Conservation (phyloP, 2,888 invertebrate species). For the Syrista parreyssii region DNA sequence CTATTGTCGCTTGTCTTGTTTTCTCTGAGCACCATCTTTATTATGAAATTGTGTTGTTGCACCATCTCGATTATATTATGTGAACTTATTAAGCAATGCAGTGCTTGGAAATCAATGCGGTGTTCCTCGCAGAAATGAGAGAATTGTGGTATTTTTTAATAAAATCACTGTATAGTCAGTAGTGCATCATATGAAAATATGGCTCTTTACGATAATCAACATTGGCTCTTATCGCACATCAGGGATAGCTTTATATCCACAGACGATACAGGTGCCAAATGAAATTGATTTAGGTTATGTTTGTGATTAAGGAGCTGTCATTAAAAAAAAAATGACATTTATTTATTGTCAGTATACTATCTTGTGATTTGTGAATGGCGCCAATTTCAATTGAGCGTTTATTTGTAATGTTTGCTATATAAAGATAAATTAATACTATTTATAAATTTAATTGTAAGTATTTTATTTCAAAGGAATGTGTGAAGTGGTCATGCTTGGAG, state of each 20-base stretch:
- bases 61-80: background rate
- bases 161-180: background rate
- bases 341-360: background rate
- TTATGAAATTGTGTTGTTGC: background rate
- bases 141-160: background rate
- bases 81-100: background rate
- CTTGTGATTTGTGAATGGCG: background rate
- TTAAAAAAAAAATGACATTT: constrained; percentile 8
- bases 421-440: background rate
- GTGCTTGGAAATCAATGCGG: background rate
- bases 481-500: constrained; percentile 90
- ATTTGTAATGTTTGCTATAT: background rate
- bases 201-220: constrained; percentile 95
- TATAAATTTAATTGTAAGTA: constrained; percentile 1
- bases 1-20: too few species aligned
- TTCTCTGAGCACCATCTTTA: too few species aligned
- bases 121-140: background rate
- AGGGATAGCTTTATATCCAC: constrained; percentile 94
- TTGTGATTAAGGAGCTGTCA: background rate
- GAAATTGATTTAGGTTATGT: constrained; percentile 5
- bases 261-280: constrained; percentile 82
- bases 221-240: constrained; percentile 92
- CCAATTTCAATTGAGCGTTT: background rate
- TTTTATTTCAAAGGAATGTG: constrained; percentile 75
- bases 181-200: constrained; percentile 66